A percentile compares a stretch with the other conserved stretches of the same genome.
These are phyloP conservation scores for Camelus dromedarius DNA, from an alignment of 2,113 vertebrate genomes.

Conservation along the genomic window DNA sequence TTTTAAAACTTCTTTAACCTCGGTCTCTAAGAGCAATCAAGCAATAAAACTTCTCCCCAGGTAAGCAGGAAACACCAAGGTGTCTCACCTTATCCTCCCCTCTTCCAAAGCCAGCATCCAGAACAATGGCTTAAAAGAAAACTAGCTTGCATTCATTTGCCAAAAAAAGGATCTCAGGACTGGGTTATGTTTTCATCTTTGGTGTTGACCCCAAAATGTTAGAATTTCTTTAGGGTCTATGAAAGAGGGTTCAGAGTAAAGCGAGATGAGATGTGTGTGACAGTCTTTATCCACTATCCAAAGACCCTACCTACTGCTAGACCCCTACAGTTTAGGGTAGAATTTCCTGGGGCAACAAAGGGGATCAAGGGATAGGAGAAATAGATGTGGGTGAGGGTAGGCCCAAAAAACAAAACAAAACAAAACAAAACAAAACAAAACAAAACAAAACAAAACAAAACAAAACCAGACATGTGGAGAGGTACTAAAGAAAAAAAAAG, in stretches of 20 bases:
- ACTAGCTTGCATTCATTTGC: neutral
- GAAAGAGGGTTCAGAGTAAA: neutral
- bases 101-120: constrained; percentile 48
- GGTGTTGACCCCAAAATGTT: constrained; percentile 47
- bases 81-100: constrained; percentile 16
- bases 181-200: neutral
- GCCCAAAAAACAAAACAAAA: neutral
- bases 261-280: neutral
- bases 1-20: constrained; percentile 65
- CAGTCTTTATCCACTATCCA: neutral
- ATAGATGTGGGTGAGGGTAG: neutral
- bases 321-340: neutral
- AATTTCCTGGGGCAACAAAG: neutral
- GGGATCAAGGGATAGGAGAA: neutral
- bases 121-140: constrained; percentile 67
- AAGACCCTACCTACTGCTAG: neutral
- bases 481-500: neutral
- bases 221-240: constrained; percentile 34
- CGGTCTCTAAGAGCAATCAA: constrained; percentile 68
- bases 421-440: too few relatives aligned
- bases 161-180: constrained; percentile 6
- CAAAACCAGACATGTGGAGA: neutral
- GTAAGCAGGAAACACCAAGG: constrained; percentile 38
- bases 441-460: too few relatives aligned
- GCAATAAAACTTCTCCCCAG: constrained; percentile 62